Conservation (phyloP, 2,888 invertebrate species). For the Copidosoma aretas region DNA sequence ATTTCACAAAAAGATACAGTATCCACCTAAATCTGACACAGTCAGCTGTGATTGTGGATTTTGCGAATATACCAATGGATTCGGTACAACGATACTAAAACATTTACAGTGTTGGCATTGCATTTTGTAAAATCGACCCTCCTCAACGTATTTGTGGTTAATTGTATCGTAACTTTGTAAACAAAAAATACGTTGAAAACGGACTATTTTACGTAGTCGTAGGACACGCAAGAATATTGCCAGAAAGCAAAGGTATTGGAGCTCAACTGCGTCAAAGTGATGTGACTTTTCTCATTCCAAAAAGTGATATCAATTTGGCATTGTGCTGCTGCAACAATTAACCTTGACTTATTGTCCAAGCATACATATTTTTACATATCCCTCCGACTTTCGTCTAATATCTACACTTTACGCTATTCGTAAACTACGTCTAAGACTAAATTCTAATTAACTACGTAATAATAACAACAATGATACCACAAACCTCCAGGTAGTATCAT, state of each 20-base stretch:
- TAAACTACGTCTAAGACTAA: neutral
- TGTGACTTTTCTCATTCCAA: no score
- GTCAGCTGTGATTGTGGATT: neutral
- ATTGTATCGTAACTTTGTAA: no score
- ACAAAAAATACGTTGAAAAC: slow-evolving; percentile 1
- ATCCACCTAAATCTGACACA: neutral
- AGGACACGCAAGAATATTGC: slow-evolving; percentile 2
- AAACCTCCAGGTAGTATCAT: slow-evolving; percentile 29
- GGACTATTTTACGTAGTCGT: slow-evolving; percentile 18
- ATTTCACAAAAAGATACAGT: neutral
- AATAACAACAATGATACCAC: slow-evolving; percentile 37
- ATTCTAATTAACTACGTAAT: slow-evolving; percentile 12
- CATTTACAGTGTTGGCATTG: slow-evolving; percentile 31
- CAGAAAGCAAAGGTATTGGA: neutral
- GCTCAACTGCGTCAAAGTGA: no score
- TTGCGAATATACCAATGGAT: slow-evolving; percentile 10
- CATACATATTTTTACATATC: no score
- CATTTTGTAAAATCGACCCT: slow-evolving; percentile 23
- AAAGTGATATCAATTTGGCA: no score
- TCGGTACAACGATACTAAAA: slow-evolving; percentile 27
- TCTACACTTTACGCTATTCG: neutral
- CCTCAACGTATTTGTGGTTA: slow-evolving; percentile 11
- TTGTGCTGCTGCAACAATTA: no score
- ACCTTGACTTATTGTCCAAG: no score
- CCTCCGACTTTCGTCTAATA: no score